phyloP scores from a whole-genome alignment of 2,888 invertebrate genomes.

The Drosophila pegasa region DNA sequence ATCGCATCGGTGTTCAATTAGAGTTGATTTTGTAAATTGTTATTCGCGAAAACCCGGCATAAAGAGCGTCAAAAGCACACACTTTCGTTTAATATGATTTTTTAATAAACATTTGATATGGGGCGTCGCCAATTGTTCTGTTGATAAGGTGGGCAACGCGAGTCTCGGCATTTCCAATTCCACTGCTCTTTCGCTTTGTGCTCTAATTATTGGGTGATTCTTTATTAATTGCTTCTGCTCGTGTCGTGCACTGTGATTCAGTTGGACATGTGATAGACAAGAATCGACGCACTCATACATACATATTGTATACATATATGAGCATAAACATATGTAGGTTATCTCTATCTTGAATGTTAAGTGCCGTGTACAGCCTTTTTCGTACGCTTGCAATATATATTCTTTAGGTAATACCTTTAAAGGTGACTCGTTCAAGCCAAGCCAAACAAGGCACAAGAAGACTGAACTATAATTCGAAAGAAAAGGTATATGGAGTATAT shows the following conservation, averaged over 20 bases:
- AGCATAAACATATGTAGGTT: background rate
- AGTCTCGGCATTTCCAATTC: conserved; percentile 26
- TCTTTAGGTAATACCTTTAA: background rate
- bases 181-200: conserved; percentile 38
- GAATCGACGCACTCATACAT: conserved; percentile 14
- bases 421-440: background rate
- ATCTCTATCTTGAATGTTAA: background rate
- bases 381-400: background rate
- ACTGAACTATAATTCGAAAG: too few species aligned
- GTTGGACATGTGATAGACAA: conserved; percentile 61
- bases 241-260: conserved; percentile 45
- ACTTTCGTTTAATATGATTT: conserved; percentile 27
- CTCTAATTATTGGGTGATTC: conserved; percentile 70
- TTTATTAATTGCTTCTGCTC: conserved; percentile 63
- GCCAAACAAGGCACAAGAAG: background rate
- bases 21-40: conserved; percentile 71
- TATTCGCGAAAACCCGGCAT: conserved; percentile 60
- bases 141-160: conserved; percentile 62
- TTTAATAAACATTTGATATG: conserved; percentile 63
- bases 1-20: conserved; percentile 64
- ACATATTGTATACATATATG: background rate
- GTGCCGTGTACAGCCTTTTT: background rate
- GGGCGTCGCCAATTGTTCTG: conserved; percentile 57
- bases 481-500: too few species aligned
- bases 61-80: conserved; percentile 36